Percentiles rank a stretch among this genome's conserved stretches.
These are phyloP conservation scores for Proctacanthus coquilletti DNA, from an alignment of 1,140 invertebrate species.

Conservation along the genomic window DNA sequence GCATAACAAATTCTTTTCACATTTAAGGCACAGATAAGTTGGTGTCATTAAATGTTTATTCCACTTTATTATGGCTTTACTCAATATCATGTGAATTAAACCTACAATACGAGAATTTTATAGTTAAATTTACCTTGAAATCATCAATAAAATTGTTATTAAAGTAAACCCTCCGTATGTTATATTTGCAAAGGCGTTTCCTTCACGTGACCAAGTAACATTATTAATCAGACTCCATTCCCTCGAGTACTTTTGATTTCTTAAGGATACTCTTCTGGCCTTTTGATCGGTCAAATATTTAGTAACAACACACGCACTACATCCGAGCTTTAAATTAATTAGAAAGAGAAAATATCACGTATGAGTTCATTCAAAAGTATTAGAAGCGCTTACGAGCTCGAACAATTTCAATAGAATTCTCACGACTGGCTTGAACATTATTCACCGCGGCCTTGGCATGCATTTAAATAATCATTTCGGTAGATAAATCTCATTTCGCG, in stretches of 20 bases:
- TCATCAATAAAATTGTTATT: slow-evolving; percentile 5
- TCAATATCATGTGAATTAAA: no score
- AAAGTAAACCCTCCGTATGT: slow-evolving; percentile 7
- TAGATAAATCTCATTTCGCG: no score
- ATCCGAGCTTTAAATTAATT: slow-evolving; percentile 5
- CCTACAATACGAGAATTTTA: no score
- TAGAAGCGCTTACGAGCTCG: slow-evolving; percentile 1
- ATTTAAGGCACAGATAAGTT: no score
- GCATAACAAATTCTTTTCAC: no score
- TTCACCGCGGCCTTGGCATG: neutral
- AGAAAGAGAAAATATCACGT: neutral
- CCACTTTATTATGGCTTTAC: no score
- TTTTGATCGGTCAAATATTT: slow-evolving; percentile 6
- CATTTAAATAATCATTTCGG: no score
- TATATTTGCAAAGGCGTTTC: slow-evolving; percentile 7
- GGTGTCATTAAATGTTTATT: no score
- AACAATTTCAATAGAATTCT: neutral
- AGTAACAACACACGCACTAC: slow-evolving; percentile 6
- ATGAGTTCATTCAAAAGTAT: neutral
- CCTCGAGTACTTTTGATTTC: slow-evolving; percentile 7
- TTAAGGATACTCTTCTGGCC: slow-evolving; percentile 3
- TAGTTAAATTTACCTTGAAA: slow-evolving; percentile 6
- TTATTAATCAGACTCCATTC: slow-evolving; percentile 7
- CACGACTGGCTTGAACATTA: neutral
- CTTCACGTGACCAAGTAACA: slow-evolving; percentile 6